Evolutionary conservation across 2,888 invertebrate genomes (phyloP).

Genomic region (Drosophila kanekoi): DNA sequence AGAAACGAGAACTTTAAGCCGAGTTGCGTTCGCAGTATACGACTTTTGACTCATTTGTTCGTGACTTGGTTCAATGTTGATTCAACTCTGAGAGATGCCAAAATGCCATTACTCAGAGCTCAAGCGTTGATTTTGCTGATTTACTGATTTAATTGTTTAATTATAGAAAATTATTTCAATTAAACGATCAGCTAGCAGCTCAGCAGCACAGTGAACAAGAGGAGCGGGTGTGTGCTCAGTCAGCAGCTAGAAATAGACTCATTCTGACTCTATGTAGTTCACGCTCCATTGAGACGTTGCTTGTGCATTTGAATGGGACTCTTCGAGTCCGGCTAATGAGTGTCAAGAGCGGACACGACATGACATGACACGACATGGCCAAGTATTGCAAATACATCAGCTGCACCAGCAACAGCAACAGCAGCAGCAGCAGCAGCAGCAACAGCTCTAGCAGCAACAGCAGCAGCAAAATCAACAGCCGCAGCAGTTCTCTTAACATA

Average conservation of each 20-base stretch:
- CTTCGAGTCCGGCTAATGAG: slow-evolving; percentile 44
- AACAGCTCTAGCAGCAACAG: slow-evolving; percentile 3
- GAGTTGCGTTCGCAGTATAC: background rate
- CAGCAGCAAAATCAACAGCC: no score
- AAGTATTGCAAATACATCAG: slow-evolving; percentile 28
- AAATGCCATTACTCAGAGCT: slow-evolving; percentile 52
- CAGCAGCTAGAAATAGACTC: slow-evolving; percentile 13
- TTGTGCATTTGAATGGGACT: slow-evolving; percentile 21
- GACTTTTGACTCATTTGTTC: slow-evolving; percentile 46
- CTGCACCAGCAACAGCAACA: slow-evolving; percentile 3
- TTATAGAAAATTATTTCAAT: slow-evolving; percentile 74
- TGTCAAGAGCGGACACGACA: slow-evolving; percentile 54
- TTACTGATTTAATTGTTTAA: slow-evolving; percentile 73
- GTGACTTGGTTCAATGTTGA: slow-evolving; percentile 43
- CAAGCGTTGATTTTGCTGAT: slow-evolving; percentile 34
- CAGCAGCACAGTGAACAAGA: background rate
- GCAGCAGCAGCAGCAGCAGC: no score
- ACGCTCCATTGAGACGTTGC: slow-evolving; percentile 17
- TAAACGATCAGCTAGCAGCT: slow-evolving; percentile 20
- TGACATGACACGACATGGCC: slow-evolving; percentile 51
- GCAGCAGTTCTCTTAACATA: background rate
- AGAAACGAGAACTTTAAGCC: no score
- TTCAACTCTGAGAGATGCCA: slow-evolving; percentile 19
- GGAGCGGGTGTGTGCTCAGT: background rate
- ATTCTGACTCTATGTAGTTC: slow-evolving; percentile 31